Evolutionary conservation across 2,797 vertebrate genomes (phyloP).

Genomic region (Sibirionetta formosa): DNA sequence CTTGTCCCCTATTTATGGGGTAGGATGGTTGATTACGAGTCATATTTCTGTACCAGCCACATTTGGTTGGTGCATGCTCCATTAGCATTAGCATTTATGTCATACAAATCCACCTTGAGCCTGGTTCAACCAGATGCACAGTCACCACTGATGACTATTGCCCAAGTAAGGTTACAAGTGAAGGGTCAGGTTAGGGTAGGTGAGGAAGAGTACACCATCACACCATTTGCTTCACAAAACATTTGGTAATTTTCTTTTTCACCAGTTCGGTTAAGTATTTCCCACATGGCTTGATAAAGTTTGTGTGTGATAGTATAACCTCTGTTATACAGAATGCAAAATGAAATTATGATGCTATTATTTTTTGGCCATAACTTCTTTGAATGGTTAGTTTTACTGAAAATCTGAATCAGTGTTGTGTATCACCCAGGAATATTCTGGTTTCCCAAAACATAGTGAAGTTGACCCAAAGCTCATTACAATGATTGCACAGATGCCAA

Average conservation of each 20-base stretch:
- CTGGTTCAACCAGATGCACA: too few species aligned
- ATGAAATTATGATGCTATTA: not conserved
- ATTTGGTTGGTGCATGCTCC: too few species aligned
- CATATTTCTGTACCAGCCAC: too few species aligned
- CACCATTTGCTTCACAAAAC: not conserved
- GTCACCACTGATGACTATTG: too few species aligned
- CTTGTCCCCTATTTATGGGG: too few species aligned
- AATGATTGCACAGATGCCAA: not conserved
- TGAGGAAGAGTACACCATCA: too few species aligned
- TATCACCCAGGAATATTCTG: not conserved
- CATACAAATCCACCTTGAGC: too few species aligned
- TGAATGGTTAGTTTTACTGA: not conserved
- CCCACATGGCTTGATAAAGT: not conserved
- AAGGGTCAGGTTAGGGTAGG: too few species aligned
- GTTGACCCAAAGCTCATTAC: slow-evolving; percentile 14
- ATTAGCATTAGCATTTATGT: too few species aligned
- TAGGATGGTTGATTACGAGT: too few species aligned
- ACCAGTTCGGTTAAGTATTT: not conserved
- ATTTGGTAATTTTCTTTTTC: not conserved
- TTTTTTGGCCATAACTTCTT: not conserved
- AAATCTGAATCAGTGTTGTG: not conserved
- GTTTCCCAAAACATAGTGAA: not conserved
- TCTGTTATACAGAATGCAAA: not conserved
- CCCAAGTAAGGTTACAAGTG: too few species aligned
- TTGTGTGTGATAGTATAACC: not conserved